A percentile compares a stretch with the other conserved stretches of the same genome.
Evolutionary conservation across 2,797 vertebrate species (phyloP).

Genomic region (Pseudochirops cupreus): DNA sequence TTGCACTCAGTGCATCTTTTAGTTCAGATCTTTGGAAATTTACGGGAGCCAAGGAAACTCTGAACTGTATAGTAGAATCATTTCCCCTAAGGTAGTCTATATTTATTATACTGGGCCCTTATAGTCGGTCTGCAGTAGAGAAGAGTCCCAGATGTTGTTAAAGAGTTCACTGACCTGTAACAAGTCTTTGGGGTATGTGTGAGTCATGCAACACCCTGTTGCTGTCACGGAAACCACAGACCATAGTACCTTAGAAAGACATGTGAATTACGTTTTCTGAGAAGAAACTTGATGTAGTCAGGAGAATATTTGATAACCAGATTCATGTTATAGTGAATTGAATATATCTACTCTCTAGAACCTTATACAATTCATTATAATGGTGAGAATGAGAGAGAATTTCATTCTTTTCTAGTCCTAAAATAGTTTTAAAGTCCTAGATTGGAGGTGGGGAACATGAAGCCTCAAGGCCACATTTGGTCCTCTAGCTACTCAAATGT

Average conservation of each 20-base stretch:
- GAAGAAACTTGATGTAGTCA: constrained; percentile 11
- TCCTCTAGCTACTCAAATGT: no score
- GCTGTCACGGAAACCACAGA: background rate
- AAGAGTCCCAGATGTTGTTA: background rate
- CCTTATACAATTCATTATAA: background rate
- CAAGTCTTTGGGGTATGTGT: constrained; percentile 25
- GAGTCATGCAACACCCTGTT: background rate
- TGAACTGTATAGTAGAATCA: background rate
- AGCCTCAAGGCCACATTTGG: no score
- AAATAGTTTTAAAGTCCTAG: background rate
- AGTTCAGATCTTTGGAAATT: constrained; percentile 32
- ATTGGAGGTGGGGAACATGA: no score
- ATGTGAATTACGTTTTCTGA: background rate
- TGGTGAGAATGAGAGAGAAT: background rate
- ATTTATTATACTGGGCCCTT: background rate
- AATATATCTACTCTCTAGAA: background rate
- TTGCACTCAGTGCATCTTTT: constrained; percentile 21
- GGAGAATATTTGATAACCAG: constrained; percentile 7
- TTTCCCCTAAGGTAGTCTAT: constrained; percentile 48
- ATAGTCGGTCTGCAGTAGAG: background rate
- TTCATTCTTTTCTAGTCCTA: background rate
- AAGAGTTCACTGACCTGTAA: constrained; percentile 23
- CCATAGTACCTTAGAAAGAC: background rate
- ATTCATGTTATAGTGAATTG: background rate
- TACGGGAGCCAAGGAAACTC: constrained; percentile 33